Conservation (phyloP, 2,113 vertebrate genomes). For the Stigmatopora argus region DNA sequence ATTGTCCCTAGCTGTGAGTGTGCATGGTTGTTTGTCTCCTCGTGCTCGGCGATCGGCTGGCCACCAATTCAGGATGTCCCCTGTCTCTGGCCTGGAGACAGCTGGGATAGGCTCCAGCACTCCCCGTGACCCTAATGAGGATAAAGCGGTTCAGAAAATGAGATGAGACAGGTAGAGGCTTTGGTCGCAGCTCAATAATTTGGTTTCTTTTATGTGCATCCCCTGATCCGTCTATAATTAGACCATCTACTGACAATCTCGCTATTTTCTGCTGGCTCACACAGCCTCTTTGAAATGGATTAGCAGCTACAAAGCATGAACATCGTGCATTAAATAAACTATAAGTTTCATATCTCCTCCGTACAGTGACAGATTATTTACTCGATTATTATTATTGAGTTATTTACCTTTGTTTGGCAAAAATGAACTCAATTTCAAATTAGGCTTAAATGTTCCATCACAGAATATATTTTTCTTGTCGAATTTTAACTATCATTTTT, state of each 20-base stretch:
- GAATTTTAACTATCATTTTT: neutral
- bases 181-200: conserved; percentile 1
- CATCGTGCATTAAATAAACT: conserved; percentile 11
- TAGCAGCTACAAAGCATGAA: neutral
- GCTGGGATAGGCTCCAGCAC: too few relatives aligned
- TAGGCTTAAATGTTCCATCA: neutral
- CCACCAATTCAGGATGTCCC: too few relatives aligned
- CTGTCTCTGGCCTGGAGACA: too few relatives aligned
- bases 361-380: conserved; percentile 10
- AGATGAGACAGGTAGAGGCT: neutral
- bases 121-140: too few relatives aligned
- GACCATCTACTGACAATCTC: conserved; percentile 4
- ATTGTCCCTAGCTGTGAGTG: too few relatives aligned
- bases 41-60: too few relatives aligned
- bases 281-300: neutral
- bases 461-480: neutral
- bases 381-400: conserved; percentile 26
- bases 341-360: conserved; percentile 7
- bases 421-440: neutral
- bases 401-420: conserved; percentile 14
- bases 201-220: neutral
- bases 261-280: conserved; percentile 5
- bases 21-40: too few relatives aligned
- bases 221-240: conserved; percentile 9
- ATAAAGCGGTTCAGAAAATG: too few relatives aligned